Evolutionary conservation across 2,113 vertebrate species (phyloP), one percentile per base, ranked within the genome.

Genomic region (Emydura subglobosa): DNA sequence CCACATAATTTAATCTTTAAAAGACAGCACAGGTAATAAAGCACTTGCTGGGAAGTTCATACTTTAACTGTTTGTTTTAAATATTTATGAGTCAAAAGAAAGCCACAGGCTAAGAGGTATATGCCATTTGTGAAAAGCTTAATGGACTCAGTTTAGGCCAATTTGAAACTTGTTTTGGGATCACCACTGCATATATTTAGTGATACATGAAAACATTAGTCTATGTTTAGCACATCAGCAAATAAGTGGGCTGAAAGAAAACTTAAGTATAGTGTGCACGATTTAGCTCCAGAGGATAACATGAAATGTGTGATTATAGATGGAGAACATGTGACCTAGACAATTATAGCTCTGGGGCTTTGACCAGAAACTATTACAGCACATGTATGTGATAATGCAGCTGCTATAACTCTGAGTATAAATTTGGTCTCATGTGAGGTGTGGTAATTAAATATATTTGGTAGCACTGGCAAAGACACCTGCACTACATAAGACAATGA

Each of bases 161-260:
- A 90, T 96, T 81, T 83, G 95, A 97, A 97, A 97, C 93, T 91
- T 97, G 91, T 96, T 96, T 91, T 94, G 96, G 94, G 92, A 97
- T 92, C 84, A 78, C 47, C 59, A 68, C 95, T 34, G 49, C 94
- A 89, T 95, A 92, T 57, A 85, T 96, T 97, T 97, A 98, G 95
- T 97, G 97, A 96, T 96, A 97, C 91, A 90, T 94, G 92, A 97
- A 98, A 98, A 96, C 83, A 90, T 97, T 92, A 96, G 82, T 85
- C 76, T 97, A 84, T 86, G 53, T 68, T 91, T 97, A 94, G 96
- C 95, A 96, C 25, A 86, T 94, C 91, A 92, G 93, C 87, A 88
- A 97, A 91, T 96, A 97, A 98, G 97, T 98, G 89, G 94, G 93
- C 91, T 65, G 95, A 92, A 93, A 59, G 88, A 95, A 96, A 96